These are phyloP conservation scores for Peromyscus polionotus DNA, from an alignment of 2,113 vertebrate species.

Conservation along the genomic window DNA sequence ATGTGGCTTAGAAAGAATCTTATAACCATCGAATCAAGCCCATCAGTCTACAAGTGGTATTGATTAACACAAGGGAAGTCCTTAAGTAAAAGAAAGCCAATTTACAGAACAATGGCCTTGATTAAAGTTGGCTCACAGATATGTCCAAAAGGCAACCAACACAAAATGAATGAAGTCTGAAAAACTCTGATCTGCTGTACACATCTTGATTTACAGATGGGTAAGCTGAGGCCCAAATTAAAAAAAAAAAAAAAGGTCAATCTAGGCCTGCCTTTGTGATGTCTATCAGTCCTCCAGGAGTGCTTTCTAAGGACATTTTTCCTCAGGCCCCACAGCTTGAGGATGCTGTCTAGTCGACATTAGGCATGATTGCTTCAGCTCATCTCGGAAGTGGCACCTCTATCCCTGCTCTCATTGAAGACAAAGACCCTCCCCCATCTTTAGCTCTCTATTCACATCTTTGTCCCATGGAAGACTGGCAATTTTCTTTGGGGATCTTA, in stretches of 20 bases:
- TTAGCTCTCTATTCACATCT: not conserved
- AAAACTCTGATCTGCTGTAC: not conserved
- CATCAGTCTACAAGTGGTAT: not conserved
- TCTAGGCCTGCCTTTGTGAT: not conserved
- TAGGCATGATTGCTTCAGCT: rapidly evolving
- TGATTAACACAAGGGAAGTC: conserved; percentile 12
- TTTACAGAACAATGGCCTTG: not conserved
- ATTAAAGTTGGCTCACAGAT: not conserved
- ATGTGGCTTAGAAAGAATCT: conserved; percentile 43
- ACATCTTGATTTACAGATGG: not conserved
- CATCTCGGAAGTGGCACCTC: not conserved
- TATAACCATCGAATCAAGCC: not conserved
- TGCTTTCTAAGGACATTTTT: not conserved
- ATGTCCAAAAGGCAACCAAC: not conserved
- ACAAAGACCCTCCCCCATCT: not conserved
- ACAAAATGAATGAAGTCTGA: not conserved
- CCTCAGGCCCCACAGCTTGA: not conserved
- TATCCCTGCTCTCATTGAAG: not conserved
- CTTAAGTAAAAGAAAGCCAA: not conserved
- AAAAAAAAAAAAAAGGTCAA: not conserved
- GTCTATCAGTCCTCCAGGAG: not conserved
- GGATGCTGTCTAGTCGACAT: no score
- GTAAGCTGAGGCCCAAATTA: not conserved
- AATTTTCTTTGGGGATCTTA: not conserved
- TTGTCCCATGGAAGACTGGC: not conserved